phyloP scores from a whole-genome alignment of 2,113 vertebrate genomes.

The Pagrus major region DNA sequence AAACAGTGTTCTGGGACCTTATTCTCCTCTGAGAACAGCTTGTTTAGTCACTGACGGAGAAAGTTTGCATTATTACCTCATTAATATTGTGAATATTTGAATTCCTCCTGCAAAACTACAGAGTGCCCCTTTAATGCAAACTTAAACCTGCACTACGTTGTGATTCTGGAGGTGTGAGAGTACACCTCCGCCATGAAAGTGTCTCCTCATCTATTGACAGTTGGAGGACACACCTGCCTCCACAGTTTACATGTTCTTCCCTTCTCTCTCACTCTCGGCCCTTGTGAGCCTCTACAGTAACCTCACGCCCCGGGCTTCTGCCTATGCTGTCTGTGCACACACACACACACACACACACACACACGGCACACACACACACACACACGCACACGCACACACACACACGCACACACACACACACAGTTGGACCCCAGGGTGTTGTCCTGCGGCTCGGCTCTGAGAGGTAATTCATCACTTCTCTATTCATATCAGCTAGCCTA shows the following conservation, averaged over 20 bases:
- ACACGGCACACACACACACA: slow-evolving; percentile 25
- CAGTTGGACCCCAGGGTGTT: slow-evolving; percentile 51
- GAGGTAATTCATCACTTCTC: slow-evolving; percentile 76
- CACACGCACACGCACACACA: slow-evolving; percentile 37
- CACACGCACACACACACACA: slow-evolving; percentile 28
- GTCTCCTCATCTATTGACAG: not conserved
- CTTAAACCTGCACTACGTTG: too few species aligned
- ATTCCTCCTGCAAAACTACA: too few species aligned
- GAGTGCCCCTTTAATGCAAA: too few species aligned
- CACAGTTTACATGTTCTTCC: not conserved
- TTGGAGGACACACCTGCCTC: not conserved
- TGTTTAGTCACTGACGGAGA: too few species aligned
- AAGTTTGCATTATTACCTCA: too few species aligned
- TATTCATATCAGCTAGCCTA: slow-evolving; percentile 75
- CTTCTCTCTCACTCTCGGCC: not conserved
- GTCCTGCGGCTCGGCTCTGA: slow-evolving; percentile 58
- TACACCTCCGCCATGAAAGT: not conserved
- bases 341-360: slow-evolving; percentile 23
- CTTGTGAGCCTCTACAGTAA: not conserved
- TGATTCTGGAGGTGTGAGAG: not conserved
- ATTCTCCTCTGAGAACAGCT: too few species aligned
- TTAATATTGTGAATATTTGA: too few species aligned
- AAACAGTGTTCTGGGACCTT: too few species aligned
- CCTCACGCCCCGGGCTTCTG: not conserved
- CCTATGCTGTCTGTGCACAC: not conserved